Conservation (phyloP, 2,113 vertebrate genomes). For the Pseudorhombus dupliciocellatus region DNA sequence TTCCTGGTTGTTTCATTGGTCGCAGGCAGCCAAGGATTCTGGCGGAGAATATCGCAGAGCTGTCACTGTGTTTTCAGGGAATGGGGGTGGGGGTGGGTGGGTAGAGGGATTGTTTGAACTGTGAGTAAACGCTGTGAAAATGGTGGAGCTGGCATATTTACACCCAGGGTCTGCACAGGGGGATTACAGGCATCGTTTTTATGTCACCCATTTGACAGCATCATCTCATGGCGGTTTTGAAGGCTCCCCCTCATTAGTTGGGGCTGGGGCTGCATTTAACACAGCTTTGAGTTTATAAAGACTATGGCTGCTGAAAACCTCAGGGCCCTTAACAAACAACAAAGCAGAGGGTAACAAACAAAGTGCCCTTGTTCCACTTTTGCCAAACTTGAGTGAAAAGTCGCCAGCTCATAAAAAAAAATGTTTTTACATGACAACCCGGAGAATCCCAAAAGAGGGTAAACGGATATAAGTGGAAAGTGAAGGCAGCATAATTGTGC, state of each 20-base stretch:
- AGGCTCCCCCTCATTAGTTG: slow-evolving; percentile 74
- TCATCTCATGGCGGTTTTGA: slow-evolving; percentile 71
- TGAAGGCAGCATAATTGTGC: slow-evolving; percentile 26
- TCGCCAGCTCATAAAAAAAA: slow-evolving; percentile 30
- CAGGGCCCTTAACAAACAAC: slow-evolving; percentile 65
- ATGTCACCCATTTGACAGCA: slow-evolving; percentile 78
- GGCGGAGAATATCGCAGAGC: slow-evolving; percentile 70
- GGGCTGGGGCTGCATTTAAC: slow-evolving; percentile 68
- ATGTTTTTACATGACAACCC: slow-evolving; percentile 45
- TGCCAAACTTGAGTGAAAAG: slow-evolving; percentile 55
- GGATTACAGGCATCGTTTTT: slow-evolving; percentile 72
- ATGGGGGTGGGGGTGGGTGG: slow-evolving; percentile 14
- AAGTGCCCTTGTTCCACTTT: slow-evolving; percentile 51
- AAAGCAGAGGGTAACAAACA: slow-evolving; percentile 66
- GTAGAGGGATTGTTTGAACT: slow-evolving; percentile 77
- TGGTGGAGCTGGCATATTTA: slow-evolving; percentile 80
- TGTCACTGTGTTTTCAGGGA: slow-evolving; percentile 71
- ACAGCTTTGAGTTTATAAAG: slow-evolving; percentile 72
- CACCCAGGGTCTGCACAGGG: slow-evolving; percentile 69
- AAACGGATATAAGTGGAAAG: slow-evolving; percentile 38
- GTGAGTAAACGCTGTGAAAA: slow-evolving; percentile 76
- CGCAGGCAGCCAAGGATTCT: slow-evolving; percentile 62
- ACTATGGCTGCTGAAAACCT: slow-evolving; percentile 69
- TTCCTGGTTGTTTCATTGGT: slow-evolving; percentile 74
- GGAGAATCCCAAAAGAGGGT: slow-evolving; percentile 27